Evolutionary conservation across 2,113 vertebrate genomes (phyloP), one percentile per base, ranked within the genome.

Genomic region (Oxyura jamaicensis): DNA sequence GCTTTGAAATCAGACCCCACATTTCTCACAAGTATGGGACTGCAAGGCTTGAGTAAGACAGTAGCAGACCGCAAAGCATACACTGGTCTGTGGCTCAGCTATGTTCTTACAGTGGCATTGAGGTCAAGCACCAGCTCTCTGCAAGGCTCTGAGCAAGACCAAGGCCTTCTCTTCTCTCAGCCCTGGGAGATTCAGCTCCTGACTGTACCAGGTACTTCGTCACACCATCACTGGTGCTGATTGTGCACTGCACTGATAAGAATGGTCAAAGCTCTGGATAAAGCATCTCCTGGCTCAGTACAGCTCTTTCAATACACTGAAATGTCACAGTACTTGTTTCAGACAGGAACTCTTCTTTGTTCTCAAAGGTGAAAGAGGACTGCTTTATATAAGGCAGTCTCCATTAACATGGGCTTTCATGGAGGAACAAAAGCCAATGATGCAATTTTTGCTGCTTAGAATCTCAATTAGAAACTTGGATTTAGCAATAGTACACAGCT

Each of bases 391-490:
- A 36, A 84, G 79, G 86, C 86, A 67, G 48, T 35, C 14, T 86
- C 91, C 65, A 74, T 46, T 87, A 87, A 79, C 25, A 78, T 84
- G 74, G 48, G 77, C 91, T 96, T 97, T 97, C 94, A 97, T 0
- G 1, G 77, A 63, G 31, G 79, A 67, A 96, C 95, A 97, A 97
- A 97, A 83, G 69, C 53, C 72, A 86, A 6, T 87, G 79, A 97
- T 50, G 88, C 21, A 85, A 76, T 91, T 90, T 95, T 88, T 92
- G 77, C 93, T 97, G 95, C 72, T 68, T 39, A 77, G 97, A 97
- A 96, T 97, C 86, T 95, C 86, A 96, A 97, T 96, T 62, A 97
- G 92, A 84, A 93, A 89, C 79, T 87, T 72, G 53, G 77, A 65
- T 44, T 96, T 90, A 86, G 65, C 68, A 92, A 25, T 36, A 58